Conservation (phyloP, 2,797 vertebrate genomes). For the Discoglossus pictus region DNA sequence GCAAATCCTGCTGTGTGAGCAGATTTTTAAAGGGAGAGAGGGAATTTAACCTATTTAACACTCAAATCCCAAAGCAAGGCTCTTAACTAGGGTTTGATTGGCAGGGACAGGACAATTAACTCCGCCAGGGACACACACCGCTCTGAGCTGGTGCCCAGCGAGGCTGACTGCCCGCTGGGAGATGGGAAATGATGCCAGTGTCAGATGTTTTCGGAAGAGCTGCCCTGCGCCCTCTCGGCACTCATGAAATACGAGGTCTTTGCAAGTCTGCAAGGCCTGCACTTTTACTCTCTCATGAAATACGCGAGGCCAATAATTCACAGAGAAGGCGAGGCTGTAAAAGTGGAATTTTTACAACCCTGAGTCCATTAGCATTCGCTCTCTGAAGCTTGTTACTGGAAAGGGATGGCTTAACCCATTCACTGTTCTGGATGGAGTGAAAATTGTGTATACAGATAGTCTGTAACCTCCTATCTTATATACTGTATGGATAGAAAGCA, state of each 20-base stretch:
- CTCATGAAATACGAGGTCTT: slow-evolving; percentile 43
- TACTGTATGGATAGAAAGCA: no score
- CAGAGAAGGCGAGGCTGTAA: slow-evolving; percentile 33
- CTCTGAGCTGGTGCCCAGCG: slow-evolving; percentile 8
- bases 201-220: slow-evolving; percentile 36
- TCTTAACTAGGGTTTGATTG: slow-evolving; percentile 28
- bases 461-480: no score
- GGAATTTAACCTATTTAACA: slow-evolving; percentile 5
- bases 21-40: slow-evolving; percentile 6
- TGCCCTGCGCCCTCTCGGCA: slow-evolving; percentile 8
- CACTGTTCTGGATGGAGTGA: slow-evolving; percentile 14
- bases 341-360: slow-evolving; percentile 46
- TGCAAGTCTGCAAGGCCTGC: slow-evolving; percentile 45
- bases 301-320: slow-evolving; percentile 45
- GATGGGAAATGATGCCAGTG: slow-evolving; percentile 32
- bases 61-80: slow-evolving; percentile 6
- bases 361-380: slow-evolving; percentile 43
- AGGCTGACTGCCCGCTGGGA: slow-evolving; percentile 11
- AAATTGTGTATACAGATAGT: no score
- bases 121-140: slow-evolving; percentile 1
- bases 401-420: slow-evolving; percentile 35
- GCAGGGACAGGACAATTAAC: slow-evolving; percentile 23
- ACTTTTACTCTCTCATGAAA: slow-evolving; percentile 44
- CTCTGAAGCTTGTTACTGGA: slow-evolving; percentile 33
- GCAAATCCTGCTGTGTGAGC: slow-evolving; percentile 3